Conservation (phyloP, 1,140 invertebrate genomes). For the Popillia japonica region DNA sequence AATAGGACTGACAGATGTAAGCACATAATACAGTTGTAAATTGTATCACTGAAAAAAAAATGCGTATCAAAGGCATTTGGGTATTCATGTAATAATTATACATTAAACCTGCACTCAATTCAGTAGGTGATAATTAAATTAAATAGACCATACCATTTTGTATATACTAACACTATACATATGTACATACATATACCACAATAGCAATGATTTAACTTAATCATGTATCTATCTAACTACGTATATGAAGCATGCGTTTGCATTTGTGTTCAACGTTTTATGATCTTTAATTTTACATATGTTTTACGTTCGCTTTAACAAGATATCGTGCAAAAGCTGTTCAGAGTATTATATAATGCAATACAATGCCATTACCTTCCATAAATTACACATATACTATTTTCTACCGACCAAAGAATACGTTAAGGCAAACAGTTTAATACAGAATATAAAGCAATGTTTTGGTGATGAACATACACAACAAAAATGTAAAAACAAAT, state of each 20-base stretch:
- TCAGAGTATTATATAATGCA: neutral
- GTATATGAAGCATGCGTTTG: neutral
- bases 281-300: neutral
- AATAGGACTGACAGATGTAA: neutral
- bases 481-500: too few species aligned
- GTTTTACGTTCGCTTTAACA: neutral
- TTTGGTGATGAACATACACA: too few species aligned
- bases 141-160: neutral
- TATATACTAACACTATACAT: neutral
- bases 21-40: neutral
- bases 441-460: too few species aligned
- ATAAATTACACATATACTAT: too few species aligned
- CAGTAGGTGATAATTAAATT: neutral
- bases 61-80: neutral
- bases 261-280: neutral
- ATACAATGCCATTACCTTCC: neutral
- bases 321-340: neutral
- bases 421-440: too few species aligned
- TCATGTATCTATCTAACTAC: neutral
- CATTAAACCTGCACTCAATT: neutral
- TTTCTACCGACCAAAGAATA: too few species aligned
- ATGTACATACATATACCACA: neutral
- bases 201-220: neutral
- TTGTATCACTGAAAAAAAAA: too few species aligned
- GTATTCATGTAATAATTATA: neutral